Conservation (phyloP, 2,113 vertebrate species). For the Zapornia atra region DNA sequence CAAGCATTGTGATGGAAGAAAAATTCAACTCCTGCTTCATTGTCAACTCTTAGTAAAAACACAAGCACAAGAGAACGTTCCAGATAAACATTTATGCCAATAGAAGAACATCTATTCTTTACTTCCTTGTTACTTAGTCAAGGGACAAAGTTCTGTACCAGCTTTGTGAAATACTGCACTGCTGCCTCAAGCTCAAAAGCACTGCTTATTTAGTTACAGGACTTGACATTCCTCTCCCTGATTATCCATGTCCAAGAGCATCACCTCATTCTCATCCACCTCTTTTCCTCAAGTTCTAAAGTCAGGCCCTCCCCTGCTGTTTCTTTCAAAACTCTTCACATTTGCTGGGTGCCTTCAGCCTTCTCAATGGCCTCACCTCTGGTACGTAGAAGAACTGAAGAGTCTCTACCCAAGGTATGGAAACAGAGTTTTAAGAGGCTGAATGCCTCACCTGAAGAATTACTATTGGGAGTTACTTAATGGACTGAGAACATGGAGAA, state of each 20-base stretch:
- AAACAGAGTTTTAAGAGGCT: neutral
- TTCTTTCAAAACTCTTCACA: neutral
- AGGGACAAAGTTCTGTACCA: neutral
- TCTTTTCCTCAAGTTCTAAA: neutral
- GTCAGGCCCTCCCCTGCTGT: neutral
- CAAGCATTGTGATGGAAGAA: neutral
- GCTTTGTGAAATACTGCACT: neutral
- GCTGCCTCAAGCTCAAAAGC: neutral
- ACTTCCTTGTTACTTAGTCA: neutral
- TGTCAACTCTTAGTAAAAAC: neutral
- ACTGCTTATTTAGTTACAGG: neutral
- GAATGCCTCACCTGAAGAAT: neutral
- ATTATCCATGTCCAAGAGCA: neutral
- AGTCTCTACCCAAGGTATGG: neutral
- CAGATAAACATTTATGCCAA: neutral
- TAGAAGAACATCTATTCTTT: neutral
- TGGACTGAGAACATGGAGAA: neutral
- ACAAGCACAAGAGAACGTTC: accelerated
- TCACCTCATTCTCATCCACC: neutral
- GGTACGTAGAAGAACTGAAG: neutral
- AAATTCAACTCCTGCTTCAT: neutral
- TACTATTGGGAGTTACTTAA: neutral
- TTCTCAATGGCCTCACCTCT: neutral
- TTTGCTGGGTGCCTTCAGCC: neutral
- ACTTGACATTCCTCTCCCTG: neutral